Conservation (phyloP, 1,140 invertebrate genomes). For the Drosophila auraria region DNA sequence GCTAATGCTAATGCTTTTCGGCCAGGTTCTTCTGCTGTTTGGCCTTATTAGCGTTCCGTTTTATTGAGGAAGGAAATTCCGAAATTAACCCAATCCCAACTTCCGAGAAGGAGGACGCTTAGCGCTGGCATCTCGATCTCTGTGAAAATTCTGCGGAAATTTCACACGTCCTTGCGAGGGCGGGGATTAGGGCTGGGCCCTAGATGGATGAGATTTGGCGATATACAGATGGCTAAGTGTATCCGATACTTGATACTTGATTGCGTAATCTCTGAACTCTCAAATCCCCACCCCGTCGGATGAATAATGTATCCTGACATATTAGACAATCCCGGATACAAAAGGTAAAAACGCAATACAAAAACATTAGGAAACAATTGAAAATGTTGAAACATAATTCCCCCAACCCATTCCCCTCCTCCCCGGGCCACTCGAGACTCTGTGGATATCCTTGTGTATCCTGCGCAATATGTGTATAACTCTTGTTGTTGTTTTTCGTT, state of each 20-base stretch:
- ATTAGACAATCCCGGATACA: conserved; percentile 67
- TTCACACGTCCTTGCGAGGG: conserved; percentile 75
- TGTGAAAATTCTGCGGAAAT: conserved; percentile 79
- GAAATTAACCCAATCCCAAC: conserved; percentile 70
- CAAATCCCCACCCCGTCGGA: not conserved
- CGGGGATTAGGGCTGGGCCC: conserved; percentile 34
- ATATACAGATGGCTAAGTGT: conserved; percentile 49
- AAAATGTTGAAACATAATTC: conserved; percentile 80
- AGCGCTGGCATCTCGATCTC: conserved; percentile 52
- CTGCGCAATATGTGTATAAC: conserved; percentile 71
- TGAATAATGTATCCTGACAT: conserved; percentile 55
- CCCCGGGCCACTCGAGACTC: conserved; percentile 41
- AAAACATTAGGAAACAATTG: conserved; percentile 81
- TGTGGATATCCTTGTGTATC: conserved; percentile 62
- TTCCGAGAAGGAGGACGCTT: conserved; percentile 71
- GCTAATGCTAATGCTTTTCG: conserved; percentile 74
- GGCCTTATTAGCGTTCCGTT: conserved; percentile 74
- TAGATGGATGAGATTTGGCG: conserved; percentile 31
- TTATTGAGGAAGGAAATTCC: conserved; percentile 75
- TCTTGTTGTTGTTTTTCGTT: conserved; percentile 56
- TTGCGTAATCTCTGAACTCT: conserved; percentile 77
- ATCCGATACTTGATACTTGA: conserved; percentile 63
- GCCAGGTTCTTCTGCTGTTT: conserved; percentile 58
- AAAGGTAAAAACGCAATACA: conserved; percentile 75
- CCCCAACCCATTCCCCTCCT: conserved; percentile 22